Evolutionary conservation across 2,797 vertebrate species (phyloP), one percentile per base, ranked within the genome.

Genomic region (Fringilla coelebs): DNA sequence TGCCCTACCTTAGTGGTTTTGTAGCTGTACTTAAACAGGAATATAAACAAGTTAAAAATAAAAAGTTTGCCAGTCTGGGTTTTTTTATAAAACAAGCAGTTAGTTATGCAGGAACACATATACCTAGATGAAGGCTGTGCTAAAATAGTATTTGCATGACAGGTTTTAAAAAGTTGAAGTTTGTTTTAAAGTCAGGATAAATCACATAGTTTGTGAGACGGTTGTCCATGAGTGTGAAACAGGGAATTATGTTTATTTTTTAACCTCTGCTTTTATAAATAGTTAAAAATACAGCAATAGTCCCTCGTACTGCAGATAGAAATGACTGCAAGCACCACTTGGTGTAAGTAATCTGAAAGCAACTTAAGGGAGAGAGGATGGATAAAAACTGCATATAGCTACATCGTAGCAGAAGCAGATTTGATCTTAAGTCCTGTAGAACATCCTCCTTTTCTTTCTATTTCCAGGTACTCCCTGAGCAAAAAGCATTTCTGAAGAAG

Each of bases 401-500:
- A 89, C 36, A 60, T 62, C 48, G 32, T 66, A 70, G 46, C 31
- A 82, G 89, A 81, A 19, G 29, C 31, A 83, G 55, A 89, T 88
- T 91, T 76, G 43, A 86, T 70, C 34, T 70, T 55, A 88, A 63
- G 32, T 78, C 62, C 54, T 86, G 46, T 36, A 88, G 41, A 94
- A 89, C 14, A 55, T 60, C 29, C 83, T 80, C 32, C 21, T 91
- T 78, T 76, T 66, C 51, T 45, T 89, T 88, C 54, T 16, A 3
- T 73, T 88, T 77, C 9, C 24, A 86, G 36, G 20, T 91, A 57
- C 84, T 81, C 32, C 62, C 58, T 81, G 12, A 88, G 45, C 21
- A 95, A 86, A 88, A 34, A 62, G 28, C 6, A 88, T 83, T 95
- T 89, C 54, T 81, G 36, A 85, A 94, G 79, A 91, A 89, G 91